Conservation (phyloP, 1,140 invertebrate genomes). For the Bombyx mandarina region DNA sequence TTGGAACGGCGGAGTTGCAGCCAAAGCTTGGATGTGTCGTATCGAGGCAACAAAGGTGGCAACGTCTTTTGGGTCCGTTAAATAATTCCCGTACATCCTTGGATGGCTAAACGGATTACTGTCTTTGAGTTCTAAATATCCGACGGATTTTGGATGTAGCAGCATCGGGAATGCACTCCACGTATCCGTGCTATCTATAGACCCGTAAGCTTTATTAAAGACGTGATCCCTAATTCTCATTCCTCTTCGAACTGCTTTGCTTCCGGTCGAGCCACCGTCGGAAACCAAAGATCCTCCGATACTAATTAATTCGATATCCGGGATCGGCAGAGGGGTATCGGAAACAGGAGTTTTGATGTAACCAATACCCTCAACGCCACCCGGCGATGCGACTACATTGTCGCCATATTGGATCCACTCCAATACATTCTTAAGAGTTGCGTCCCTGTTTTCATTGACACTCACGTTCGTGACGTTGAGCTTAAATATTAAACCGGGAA, state of each 20-base stretch:
- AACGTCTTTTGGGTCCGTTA: slow-evolving; percentile 73
- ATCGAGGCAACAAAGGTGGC: slow-evolving; percentile 73
- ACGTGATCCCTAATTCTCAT: slow-evolving; percentile 18
- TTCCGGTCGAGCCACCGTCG: slow-evolving; percentile 18
- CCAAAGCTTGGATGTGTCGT: slow-evolving; percentile 65
- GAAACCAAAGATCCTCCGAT: slow-evolving; percentile 20
- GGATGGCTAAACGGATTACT: slow-evolving; percentile 82
- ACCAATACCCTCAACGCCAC: slow-evolving; percentile 37
- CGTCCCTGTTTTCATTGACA: slow-evolving; percentile 21
- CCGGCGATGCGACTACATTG: slow-evolving; percentile 16
- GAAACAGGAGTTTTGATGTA: slow-evolving; percentile 64
- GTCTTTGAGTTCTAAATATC: slow-evolving; percentile 73
- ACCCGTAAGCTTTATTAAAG: slow-evolving; percentile 27
- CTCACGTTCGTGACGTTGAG: slow-evolving; percentile 25
- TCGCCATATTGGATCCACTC: slow-evolving; percentile 12
- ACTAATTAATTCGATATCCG: slow-evolving; percentile 73
- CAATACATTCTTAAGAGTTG: slow-evolving; percentile 9
- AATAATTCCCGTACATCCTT: slow-evolving; percentile 84
- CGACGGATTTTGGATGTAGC: slow-evolving; percentile 72
- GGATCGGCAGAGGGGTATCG: slow-evolving; percentile 40
- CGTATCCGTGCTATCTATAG: slow-evolving; percentile 18
- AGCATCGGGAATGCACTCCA: slow-evolving; percentile 27
- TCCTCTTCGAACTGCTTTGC: slow-evolving; percentile 23
- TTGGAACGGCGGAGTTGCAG: slow-evolving; percentile 26
- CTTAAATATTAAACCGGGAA: slow-evolving; percentile 31